Evolutionary conservation across 2,888 invertebrate species (phyloP), one percentile per base, ranked within the genome.

Genomic region (Eucriotettix oculatus): DNA sequence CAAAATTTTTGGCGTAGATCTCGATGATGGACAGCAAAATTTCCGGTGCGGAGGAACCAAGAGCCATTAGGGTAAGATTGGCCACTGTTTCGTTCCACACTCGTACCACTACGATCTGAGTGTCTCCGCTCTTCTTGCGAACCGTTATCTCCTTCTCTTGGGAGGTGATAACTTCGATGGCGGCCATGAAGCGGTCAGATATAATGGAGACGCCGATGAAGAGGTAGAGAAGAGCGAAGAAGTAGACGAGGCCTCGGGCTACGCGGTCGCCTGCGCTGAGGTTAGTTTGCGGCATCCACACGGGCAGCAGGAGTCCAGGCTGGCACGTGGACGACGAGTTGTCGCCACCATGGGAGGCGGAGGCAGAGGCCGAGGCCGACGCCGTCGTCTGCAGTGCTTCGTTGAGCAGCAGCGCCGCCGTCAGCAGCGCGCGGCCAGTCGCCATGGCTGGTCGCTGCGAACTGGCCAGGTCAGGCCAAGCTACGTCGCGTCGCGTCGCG

Each of bases 21-120:
- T 99, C 99, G 71, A 99, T 98, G 67, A 98, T 90, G 14, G 98
- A 98, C 54, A 99, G 77, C 40, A 99, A 77, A 71, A 99, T 99
- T 76, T 99, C 99, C 0, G 99, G 99, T 2, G 98, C 98, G 68
- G 96, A 97, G 29, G 97, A 97, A 3, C 99, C 98, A 60, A 99
- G 76, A 14, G 99, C 99, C 99, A 99, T 99, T 59, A 99, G 79
- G 9, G 98, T 99, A 67, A 99, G 77, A 76, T 99, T 99, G 65
- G 97, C 97, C 54, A 99, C 98, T 2, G 99, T 98, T 74, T 98
- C 98, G 75, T 99, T 99, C 99, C 99, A 99, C 62, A 99, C 90
- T 62, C 97, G 81, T 16, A 99, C 97, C 58, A 87, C 87, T 54
- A 98, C 80, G 67, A 90, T 88, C 70, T 94, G 90, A 14, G 83